Base-by-base conservation (phyloP, 2,888 invertebrate genomes). In the Macrophya annulata region DNA sequence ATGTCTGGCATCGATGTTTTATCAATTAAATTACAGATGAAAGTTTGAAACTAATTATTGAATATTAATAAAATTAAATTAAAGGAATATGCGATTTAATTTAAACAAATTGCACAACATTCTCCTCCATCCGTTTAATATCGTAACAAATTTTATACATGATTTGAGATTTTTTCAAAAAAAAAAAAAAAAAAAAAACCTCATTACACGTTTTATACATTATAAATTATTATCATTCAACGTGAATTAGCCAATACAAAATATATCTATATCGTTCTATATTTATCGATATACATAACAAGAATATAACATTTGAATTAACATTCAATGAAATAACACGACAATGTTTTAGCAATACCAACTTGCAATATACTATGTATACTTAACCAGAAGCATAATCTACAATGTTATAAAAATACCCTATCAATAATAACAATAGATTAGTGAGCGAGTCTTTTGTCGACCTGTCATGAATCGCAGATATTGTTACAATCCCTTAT, bases 1-100 rank as follows among this genome's bases (percentile, higher is more conserved):
- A 55, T 21, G 43, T 43, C 17, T 55, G 77, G 43, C 43, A 77
- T 77, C 77, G 51, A 45, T 45, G 74, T 74, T 21, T 85, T 82
- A 62, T 77, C 37, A 65, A 81, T 48, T 40, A 79, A 79, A 85
- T 85, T 85, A 82, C 81, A 82, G 72, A 85, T 74, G n/a, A 55
- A 37, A 81, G 72, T 74, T 85, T 72, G 71, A 84, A 81, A 72
- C n/a, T 72, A 84, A 85, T 74, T 76, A 51, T 79, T 82, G 45
- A 84, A 85, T 84, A 82, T 85, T 85, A 84, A 85, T 85, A 76
- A 85, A 85, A 85, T 71, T 79, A 45, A 68, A 25, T 25, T 81
- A 71, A 82, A 55, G 82, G 85, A 85, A 72, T 31, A 77, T 59
- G 84, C 37, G 15, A 79, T 77, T 76, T 62, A 45, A 25, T 74